These are phyloP conservation scores for Donacobius atricapilla DNA, from an alignment of 2,113 vertebrate genomes.

Conservation along the genomic window DNA sequence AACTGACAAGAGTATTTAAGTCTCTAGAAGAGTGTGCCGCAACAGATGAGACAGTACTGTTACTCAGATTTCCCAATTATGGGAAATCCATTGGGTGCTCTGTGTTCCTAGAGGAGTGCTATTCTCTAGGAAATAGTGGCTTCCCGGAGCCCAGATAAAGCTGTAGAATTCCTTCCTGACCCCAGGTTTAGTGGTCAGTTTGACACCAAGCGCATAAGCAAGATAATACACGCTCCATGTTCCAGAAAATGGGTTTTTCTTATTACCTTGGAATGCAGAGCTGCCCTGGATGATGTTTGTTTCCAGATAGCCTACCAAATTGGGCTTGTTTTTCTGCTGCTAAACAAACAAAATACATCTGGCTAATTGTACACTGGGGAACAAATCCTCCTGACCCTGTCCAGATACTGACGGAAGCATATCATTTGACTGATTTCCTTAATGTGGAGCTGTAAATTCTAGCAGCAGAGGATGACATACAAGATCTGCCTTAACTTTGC, in stretches of 20 bases:
- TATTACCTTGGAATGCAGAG: not conserved
- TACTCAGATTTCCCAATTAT: not conserved
- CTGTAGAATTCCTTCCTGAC: not conserved
- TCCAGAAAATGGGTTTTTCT: not conserved
- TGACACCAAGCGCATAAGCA: not conserved
- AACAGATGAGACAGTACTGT: not conserved
- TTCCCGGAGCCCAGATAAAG: not conserved
- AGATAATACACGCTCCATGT: not conserved
- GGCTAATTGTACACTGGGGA: not conserved
- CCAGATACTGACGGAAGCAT: not conserved
- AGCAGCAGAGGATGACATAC: not conserved
- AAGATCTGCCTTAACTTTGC: not conserved
- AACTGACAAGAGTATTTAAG: not conserved
- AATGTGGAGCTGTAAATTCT: not conserved
- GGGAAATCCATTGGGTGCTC: not conserved
- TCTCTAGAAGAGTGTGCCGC: not conserved
- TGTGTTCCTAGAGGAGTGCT: not conserved
- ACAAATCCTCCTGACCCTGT: not conserved
- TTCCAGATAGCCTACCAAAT: not conserved
- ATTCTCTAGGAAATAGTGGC: not conserved
- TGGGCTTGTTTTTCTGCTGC: not conserved
- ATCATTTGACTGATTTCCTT: constrained; percentile 1
- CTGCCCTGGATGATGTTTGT: not conserved
- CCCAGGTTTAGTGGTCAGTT: not conserved
- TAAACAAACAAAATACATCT: constrained; percentile 30